Percentiles rank a stretch among this genome's conserved stretches.
These are phyloP conservation scores for Dasypus novemcinctus DNA, from an alignment of 2,113 vertebrate genomes.

Conservation along the genomic window DNA sequence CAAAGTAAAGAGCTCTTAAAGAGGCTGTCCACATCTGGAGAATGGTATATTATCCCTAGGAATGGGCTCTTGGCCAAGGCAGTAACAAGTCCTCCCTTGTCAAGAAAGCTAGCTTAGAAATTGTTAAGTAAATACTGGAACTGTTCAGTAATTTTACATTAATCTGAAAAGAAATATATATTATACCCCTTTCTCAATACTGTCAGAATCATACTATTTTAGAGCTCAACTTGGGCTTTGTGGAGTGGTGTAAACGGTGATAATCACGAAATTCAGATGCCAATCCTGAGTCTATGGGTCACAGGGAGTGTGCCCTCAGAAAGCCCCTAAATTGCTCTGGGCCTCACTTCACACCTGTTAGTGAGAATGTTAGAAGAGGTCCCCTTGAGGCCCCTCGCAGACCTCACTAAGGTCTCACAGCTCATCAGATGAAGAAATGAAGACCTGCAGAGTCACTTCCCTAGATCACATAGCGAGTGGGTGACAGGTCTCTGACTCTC, in stretches of 20 bases:
- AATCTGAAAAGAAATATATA: slow-evolving; percentile 36
- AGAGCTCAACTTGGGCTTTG: not conserved
- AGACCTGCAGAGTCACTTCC: not conserved
- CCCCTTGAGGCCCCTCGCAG: not conserved
- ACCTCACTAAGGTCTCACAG: not conserved
- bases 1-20: slow-evolving; percentile 64
- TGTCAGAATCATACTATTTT: slow-evolving; percentile 36
- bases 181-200: slow-evolving; percentile 38
- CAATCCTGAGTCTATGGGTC: not conserved
- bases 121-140: slow-evolving; percentile 2
- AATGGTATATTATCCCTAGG: slow-evolving; percentile 40
- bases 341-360: not conserved
- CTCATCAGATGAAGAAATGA: not conserved
- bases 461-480: not conserved
- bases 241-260: not conserved
- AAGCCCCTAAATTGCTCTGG: not conserved
- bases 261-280: not conserved
- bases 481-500: not conserved
- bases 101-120: slow-evolving; percentile 61
- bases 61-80: slow-evolving; percentile 46
- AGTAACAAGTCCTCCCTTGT: slow-evolving; percentile 39
- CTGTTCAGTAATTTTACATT: slow-evolving; percentile 42
- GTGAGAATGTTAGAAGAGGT: not conserved
- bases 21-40: slow-evolving; percentile 61
- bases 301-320: not conserved